These are phyloP conservation scores for Protophormia terraenovae DNA, from an alignment of 2,888 invertebrate genomes.

Conservation along the genomic window DNA sequence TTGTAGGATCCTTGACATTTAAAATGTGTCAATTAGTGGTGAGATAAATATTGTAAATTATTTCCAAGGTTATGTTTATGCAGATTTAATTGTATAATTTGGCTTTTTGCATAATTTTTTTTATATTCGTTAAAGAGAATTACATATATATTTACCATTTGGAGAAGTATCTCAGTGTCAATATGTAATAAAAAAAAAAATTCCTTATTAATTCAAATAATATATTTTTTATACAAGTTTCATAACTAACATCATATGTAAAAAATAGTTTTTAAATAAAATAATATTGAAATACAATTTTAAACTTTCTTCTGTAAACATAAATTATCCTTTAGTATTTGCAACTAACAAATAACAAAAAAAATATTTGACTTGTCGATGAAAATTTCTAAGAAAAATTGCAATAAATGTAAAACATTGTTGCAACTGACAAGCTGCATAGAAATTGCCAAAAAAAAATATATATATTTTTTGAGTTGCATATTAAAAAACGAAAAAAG, in stretches of 20 bases:
- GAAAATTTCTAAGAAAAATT: slow-evolving; percentile 1
- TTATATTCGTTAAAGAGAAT: too few species aligned
- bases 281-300: not conserved
- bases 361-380: slow-evolving; percentile 36
- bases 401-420: slow-evolving; percentile 38
- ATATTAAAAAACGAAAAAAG: slow-evolving; percentile 6
- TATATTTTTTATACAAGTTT: too few species aligned
- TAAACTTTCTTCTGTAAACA: not conserved
- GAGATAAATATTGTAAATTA: not conserved
- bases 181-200: too few species aligned
- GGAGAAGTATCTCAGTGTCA: too few species aligned
- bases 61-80: not conserved
- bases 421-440: slow-evolving; percentile 44
- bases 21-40: not conserved
- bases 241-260: slow-evolving; percentile 13
- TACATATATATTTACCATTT: too few species aligned
- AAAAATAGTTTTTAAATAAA: not conserved
- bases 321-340: slow-evolving; percentile 4
- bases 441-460: slow-evolving; percentile 9
- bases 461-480: not conserved
- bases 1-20: slow-evolving; percentile 23
- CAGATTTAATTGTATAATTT: too few species aligned
- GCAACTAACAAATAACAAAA: slow-evolving; percentile 6
- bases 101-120: too few species aligned
- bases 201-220: too few species aligned